Percentiles rank a stretch among this genome's conserved stretches.
phyloP scores from a whole-genome alignment of 2,113 vertebrate genomes.

The Kryptolebias marmoratus region DNA sequence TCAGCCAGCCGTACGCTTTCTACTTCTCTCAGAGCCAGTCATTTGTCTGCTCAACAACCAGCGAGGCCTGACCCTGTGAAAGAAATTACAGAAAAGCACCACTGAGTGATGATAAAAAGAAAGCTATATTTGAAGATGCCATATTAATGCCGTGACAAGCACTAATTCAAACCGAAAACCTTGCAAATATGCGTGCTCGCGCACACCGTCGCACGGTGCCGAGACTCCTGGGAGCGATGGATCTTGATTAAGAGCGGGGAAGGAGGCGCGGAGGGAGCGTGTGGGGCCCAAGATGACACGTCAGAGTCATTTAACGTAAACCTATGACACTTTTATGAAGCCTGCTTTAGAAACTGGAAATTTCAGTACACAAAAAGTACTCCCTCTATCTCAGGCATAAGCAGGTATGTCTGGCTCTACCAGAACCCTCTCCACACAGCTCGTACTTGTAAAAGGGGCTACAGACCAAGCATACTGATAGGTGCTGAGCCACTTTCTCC shows the following conservation, averaged over 20 bases:
- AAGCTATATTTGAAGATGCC: conserved; percentile 50
- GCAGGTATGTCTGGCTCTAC: conserved; percentile 13
- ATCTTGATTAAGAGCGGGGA: conserved; percentile 72
- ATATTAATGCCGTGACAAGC: conserved; percentile 60
- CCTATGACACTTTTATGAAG: conserved; percentile 74
- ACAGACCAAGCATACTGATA: conserved; percentile 44
- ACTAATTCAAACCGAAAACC: conserved; percentile 65
- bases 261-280: conserved; percentile 22
- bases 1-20: conserved; percentile 17
- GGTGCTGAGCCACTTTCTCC: conserved; percentile 19
- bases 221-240: conserved; percentile 57
- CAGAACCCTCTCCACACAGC: conserved; percentile 30
- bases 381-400: not conserved
- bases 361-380: conserved; percentile 21
- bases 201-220: not conserved
- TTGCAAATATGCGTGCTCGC: conserved; percentile 31
- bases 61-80: conserved; percentile 46
- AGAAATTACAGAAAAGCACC: conserved; percentile 43
- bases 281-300: conserved; percentile 39
- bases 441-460: conserved; percentile 1
- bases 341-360: conserved; percentile 50
- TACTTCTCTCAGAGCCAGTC: conserved; percentile 16
- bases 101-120: conserved; percentile 52
- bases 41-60: conserved; percentile 42
- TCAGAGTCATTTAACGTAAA: conserved; percentile 68